Evolutionary conservation across 2,797 vertebrate genomes (phyloP).

Genomic region (Carduelis carduelis): DNA sequence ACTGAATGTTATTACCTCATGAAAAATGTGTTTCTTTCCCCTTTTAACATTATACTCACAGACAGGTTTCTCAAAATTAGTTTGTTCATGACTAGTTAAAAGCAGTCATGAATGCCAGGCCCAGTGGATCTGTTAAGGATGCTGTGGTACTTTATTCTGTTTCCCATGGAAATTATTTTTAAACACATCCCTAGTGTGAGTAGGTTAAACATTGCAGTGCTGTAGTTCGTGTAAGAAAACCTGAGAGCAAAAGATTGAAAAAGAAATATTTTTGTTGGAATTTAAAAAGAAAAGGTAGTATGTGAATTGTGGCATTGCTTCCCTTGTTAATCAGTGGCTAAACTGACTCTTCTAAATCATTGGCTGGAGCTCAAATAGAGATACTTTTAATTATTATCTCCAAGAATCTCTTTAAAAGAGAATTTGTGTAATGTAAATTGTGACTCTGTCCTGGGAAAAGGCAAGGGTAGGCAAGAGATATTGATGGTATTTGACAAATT

Average conservation of each 20-base stretch:
- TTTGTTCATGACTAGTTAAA: neutral
- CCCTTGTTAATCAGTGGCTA: neutral
- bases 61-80: neutral
- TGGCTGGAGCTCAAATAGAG: neutral
- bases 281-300: neutral
- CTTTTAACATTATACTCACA: neutral
- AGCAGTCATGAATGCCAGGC: neutral
- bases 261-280: neutral
- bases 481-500: constrained; percentile 9
- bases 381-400: neutral
- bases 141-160: neutral
- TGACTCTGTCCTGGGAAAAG: neutral
- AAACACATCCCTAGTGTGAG: neutral
- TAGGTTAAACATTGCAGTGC: neutral
- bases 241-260: neutral
- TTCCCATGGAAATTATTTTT: neutral
- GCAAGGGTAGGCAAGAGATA: neutral
- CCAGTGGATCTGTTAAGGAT: neutral
- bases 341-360: neutral
- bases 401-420: neutral
- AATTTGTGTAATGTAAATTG: neutral
- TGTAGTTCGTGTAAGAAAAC: neutral
- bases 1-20: neutral
- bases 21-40: neutral
- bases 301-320: neutral